A percentile compares a stretch with the other conserved stretches of the same genome.
These are phyloP conservation scores for Pocillopora verrucosa DNA, from an alignment of 64 coral and sea anemone genomes.

Conservation along the genomic window DNA sequence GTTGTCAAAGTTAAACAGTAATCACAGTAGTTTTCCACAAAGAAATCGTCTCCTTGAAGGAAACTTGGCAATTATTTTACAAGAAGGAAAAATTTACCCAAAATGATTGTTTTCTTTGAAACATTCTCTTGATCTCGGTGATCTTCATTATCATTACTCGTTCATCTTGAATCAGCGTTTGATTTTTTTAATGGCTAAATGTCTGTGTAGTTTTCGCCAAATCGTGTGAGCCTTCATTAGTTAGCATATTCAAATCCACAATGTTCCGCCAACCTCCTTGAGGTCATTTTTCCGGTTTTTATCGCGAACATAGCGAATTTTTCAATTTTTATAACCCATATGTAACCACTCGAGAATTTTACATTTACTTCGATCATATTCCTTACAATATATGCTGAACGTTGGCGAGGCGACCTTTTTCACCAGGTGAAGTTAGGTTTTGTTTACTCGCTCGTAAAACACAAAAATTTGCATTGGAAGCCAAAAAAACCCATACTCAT, in stretches of 20 bases:
- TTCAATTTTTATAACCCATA: background rate
- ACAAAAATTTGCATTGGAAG: constrained; percentile 32
- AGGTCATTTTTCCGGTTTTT: background rate
- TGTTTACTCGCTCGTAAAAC: background rate
- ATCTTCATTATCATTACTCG: background rate
- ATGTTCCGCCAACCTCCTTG: background rate
- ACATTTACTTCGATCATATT: background rate
- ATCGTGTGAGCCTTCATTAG: background rate
- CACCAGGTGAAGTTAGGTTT: too few species aligned
- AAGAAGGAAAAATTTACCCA: too few species aligned
- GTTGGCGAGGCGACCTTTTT: background rate
- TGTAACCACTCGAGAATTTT: background rate
- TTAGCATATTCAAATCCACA: background rate
- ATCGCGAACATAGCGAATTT: background rate
- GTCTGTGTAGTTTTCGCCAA: background rate
- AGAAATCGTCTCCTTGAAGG: background rate
- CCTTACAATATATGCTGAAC: background rate
- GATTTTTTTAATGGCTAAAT: background rate
- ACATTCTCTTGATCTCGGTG: background rate
- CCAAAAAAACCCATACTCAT: background rate
- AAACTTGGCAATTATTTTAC: too few species aligned
- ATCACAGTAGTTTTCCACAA: constrained; percentile 3
- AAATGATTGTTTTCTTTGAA: background rate
- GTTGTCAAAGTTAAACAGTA: too few species aligned
- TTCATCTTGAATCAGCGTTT: background rate